phyloP scores from a whole-genome alignment of 2,113 vertebrate species.

The Toxostoma redivivum region DNA sequence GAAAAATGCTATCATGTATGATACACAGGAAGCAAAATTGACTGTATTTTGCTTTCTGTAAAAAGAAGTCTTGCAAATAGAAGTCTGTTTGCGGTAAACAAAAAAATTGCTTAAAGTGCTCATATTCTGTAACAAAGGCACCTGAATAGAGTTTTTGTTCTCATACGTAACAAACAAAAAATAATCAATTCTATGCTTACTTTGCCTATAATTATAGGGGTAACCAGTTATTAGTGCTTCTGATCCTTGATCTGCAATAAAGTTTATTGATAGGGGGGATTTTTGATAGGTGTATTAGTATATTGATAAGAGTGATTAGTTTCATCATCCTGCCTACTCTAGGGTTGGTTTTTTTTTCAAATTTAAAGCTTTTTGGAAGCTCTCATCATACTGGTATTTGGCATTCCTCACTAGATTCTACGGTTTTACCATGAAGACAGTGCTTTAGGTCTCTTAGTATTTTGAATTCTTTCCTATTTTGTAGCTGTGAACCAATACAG shows the following conservation, averaged over 20 bases:
- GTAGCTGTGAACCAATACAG: neutral
- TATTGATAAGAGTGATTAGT: neutral
- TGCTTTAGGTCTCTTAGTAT: neutral
- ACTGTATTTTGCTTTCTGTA: neutral
- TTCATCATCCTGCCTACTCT: neutral
- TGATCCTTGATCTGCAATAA: neutral
- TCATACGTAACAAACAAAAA: neutral
- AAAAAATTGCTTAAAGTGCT: neutral
- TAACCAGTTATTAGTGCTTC: neutral
- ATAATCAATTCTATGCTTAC: neutral
- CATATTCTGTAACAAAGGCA: neutral
- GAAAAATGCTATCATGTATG: rapidly evolving
- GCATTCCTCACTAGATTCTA: neutral
- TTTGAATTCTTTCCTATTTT: neutral
- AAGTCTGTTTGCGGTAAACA: neutral
- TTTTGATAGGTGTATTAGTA: neutral
- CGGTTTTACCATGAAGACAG: neutral
- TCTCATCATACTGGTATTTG: neutral
- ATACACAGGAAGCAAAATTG: neutral
- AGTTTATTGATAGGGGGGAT: neutral
- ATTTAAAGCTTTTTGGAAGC: neutral
- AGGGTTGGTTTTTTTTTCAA: neutral
- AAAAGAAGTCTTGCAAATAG: neutral
- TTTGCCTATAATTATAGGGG: neutral
- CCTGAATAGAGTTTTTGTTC: neutral